These are phyloP conservation scores for Henricia sp. DNA, from an alignment of 53 echinoderm and acorn worm genomes.

Conservation along the genomic window DNA sequence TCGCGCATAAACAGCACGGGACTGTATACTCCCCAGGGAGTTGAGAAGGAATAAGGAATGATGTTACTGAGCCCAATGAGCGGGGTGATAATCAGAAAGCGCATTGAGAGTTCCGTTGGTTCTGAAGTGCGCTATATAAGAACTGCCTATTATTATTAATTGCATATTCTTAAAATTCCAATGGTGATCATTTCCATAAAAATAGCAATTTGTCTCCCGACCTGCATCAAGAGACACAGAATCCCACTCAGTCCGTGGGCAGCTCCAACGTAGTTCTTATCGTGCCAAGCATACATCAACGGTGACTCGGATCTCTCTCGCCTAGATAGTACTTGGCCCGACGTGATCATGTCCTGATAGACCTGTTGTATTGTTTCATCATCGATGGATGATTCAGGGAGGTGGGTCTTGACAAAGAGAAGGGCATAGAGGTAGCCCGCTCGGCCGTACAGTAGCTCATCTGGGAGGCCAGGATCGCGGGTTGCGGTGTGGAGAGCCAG, in stretches of 20 bases:
- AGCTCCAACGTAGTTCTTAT: constrained; percentile 91
- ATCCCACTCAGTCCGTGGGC: constrained; percentile 94
- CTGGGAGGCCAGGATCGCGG: constrained; percentile 71
- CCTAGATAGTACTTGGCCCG: constrained; percentile 67
- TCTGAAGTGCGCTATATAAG: too few species aligned
- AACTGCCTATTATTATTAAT: too few species aligned
- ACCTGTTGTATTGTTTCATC: constrained; percentile 73
- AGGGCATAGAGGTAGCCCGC: constrained; percentile 88
- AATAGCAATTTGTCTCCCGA: constrained; percentile 35
- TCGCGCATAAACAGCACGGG: too few species aligned
- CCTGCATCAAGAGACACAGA: constrained; percentile 81
- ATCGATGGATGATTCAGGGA: constrained; percentile 65
- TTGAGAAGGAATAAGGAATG: too few species aligned
- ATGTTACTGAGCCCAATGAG: too few species aligned
- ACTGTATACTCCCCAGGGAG: too few species aligned
- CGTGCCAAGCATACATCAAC: constrained; percentile 94
- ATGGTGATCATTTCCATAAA: too few species aligned
- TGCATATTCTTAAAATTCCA: too few species aligned
- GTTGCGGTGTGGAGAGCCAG: constrained; percentile 35
- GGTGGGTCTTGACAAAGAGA: constrained; percentile 67
- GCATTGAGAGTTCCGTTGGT: too few species aligned
- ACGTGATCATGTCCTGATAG: constrained; percentile 56
- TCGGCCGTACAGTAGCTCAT: constrained; percentile 90
- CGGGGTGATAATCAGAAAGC: too few species aligned
- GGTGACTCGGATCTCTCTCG: constrained; percentile 59